These are phyloP conservation scores for Microctonus aethiopoides DNA, from an alignment of 2,888 invertebrate species.

Conservation along the genomic window DNA sequence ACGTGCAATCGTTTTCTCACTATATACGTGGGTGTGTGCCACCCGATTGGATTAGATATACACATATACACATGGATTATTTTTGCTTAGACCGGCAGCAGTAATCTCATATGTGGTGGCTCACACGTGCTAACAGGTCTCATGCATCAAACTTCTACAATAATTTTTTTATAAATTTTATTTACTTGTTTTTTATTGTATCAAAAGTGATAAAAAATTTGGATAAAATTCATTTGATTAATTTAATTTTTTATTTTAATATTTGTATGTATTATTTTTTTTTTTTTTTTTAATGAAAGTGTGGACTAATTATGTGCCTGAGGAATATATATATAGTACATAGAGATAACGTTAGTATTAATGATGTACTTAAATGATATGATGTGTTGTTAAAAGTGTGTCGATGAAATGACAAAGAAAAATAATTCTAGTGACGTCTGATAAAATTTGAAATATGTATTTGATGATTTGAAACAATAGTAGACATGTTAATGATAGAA, in stretches of 20 bases:
- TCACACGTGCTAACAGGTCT: slow-evolving; percentile 55
- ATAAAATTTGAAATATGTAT: no score
- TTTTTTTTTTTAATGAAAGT: slow-evolving; percentile 22
- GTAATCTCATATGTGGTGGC: slow-evolving; percentile 56
- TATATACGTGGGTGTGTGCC: slow-evolving; percentile 42
- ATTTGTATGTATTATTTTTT: background rate
- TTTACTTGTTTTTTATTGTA: background rate
- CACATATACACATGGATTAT: slow-evolving; percentile 52
- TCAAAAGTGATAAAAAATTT: background rate
- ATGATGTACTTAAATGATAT: background rate
- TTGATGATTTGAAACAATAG: background rate
- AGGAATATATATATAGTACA: background rate
- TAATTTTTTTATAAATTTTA: slow-evolving; percentile 20
- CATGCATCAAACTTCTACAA: slow-evolving; percentile 32
- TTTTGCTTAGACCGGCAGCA: slow-evolving; percentile 56
- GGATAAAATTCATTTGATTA: background rate
- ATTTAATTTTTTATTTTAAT: background rate
- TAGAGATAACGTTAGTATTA: background rate
- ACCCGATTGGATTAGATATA: slow-evolving; percentile 36
- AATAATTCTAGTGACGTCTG: no score
- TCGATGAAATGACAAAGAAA: no score
- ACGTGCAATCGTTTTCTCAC: slow-evolving; percentile 31
- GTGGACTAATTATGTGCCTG: background rate
- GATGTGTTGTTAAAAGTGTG: no score
- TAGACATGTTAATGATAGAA: slow-evolving; percentile 48